These are phyloP conservation scores for Chironex yamaguchii DNA, from an alignment of 30 jellyfish, hydroid and myxozoan genomes.

Conservation along the genomic window DNA sequence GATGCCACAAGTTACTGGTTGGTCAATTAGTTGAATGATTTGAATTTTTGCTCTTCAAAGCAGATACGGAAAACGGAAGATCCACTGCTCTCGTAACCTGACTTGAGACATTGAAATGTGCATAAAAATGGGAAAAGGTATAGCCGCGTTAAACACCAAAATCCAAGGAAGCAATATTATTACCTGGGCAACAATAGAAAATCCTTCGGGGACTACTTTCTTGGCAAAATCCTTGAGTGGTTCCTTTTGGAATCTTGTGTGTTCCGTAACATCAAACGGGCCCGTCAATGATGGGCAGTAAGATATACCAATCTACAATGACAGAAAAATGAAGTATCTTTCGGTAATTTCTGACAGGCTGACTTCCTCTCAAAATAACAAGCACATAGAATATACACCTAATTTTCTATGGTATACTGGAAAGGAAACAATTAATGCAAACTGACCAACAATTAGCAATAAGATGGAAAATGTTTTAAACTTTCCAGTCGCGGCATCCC, in stretches of 20 bases:
- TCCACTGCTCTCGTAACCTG: not conserved
- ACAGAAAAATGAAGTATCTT: not conserved
- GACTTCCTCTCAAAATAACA: too few relatives aligned
- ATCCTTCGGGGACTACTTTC: slow-evolving; percentile 81
- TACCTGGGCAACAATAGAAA: slow-evolving; percentile 93
- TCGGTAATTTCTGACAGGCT: too few relatives aligned
- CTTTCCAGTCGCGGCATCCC: too few relatives aligned
- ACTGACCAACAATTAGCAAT: too few relatives aligned
- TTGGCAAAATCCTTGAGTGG: slow-evolving; percentile 77
- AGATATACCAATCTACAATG: slow-evolving; percentile 79
- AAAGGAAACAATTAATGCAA: too few relatives aligned
- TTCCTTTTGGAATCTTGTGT: slow-evolving; percentile 72
- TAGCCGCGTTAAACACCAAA: not conserved
- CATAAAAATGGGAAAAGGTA: not conserved
- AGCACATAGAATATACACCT: too few relatives aligned
- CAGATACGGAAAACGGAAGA: not conserved
- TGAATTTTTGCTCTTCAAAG: not conserved
- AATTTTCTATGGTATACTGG: too few relatives aligned
- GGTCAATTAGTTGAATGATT: too few relatives aligned
- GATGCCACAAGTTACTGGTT: too few relatives aligned
- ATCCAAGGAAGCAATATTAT: not conserved
- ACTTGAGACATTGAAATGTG: not conserved
- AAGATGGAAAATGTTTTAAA: too few relatives aligned
- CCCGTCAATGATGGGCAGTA: slow-evolving; percentile 84
- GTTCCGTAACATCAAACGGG: slow-evolving; percentile 73